Conservation (phyloP, 1,140 invertebrate genomes). For the Parasteatoda tepidariorum region DNA sequence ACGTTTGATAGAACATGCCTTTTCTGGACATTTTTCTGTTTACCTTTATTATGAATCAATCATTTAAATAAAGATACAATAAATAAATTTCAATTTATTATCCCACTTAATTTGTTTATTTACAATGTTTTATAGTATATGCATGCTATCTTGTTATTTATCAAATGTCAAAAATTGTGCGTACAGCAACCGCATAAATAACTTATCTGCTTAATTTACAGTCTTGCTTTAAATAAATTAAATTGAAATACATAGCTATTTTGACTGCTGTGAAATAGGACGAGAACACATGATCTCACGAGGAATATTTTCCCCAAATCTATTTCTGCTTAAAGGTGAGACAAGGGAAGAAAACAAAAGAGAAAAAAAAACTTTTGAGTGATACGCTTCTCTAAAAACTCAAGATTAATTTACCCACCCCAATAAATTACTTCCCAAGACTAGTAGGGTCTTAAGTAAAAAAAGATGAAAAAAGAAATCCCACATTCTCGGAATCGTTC, state of each 20-base stretch:
- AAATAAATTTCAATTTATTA: too few relatives aligned
- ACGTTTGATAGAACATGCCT: too few relatives aligned
- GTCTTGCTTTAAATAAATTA: too few relatives aligned
- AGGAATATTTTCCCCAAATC: background rate
- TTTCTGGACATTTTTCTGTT: too few relatives aligned
- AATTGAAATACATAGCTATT: conserved; percentile 1
- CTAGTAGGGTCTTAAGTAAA: background rate
- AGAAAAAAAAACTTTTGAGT: conserved; percentile 1
- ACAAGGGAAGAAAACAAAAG: background rate
- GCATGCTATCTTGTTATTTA: too few relatives aligned
- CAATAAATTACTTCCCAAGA: conserved; percentile 35
- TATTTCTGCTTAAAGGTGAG: background rate
- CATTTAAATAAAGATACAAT: too few relatives aligned
- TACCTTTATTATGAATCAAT: too few relatives aligned
- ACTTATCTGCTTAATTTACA: too few relatives aligned
- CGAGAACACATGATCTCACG: background rate
- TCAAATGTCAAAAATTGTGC: too few relatives aligned
- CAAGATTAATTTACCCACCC: conserved; percentile 42
- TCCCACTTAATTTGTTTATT: too few relatives aligned
- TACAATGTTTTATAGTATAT: too few relatives aligned
- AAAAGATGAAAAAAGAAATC: background rate
- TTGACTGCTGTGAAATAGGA: conserved; percentile 8
- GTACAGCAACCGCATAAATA: too few relatives aligned
- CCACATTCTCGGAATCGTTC: conserved; percentile 10
- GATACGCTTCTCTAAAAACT: conserved; percentile 18